phyloP scores from a whole-genome alignment of 2,888 invertebrate species.

The Cosmia pyralina region DNA sequence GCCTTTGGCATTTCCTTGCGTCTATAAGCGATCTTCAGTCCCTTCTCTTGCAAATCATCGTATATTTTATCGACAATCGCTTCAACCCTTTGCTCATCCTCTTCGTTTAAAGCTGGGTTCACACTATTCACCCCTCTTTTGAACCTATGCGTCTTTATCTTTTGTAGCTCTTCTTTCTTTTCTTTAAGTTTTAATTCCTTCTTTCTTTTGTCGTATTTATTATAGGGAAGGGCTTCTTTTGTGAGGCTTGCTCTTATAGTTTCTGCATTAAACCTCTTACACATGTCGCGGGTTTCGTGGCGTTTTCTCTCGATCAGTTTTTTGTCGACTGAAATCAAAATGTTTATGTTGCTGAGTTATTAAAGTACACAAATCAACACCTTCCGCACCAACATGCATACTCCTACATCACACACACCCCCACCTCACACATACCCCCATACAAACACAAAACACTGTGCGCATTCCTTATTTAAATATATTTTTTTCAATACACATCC shows the following conservation, averaged over 20 bases:
- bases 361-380: too few species aligned
- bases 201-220: conserved; percentile 48
- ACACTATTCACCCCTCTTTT: conserved; percentile 65
- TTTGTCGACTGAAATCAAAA: conserved; percentile 75
- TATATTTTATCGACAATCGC: conserved; percentile 82
- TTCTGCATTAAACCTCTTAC: conserved; percentile 79
- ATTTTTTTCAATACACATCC: too few species aligned
- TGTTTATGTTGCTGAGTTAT: too few species aligned
- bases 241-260: conserved; percentile 58
- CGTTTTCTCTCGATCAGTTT: conserved; percentile 80
- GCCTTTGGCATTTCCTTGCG: conserved; percentile 59
- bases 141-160: conserved; percentile 38
- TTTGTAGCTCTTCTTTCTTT: conserved; percentile 13
- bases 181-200: conserved; percentile 19
- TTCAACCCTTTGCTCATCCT: conserved; percentile 76
- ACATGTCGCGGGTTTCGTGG: conserved; percentile 84
- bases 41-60: conserved; percentile 77
- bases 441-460: too few species aligned
- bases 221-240: conserved; percentile 9
- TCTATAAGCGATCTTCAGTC: conserved; percentile 73
- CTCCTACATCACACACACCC: too few species aligned
- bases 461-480: too few species aligned
- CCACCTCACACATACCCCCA: too few species aligned
- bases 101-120: conserved; percentile 67
- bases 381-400: too few species aligned